Base-by-base conservation (phyloP, 2,113 vertebrate genomes). In the Acrocephalus kingi region DNA sequence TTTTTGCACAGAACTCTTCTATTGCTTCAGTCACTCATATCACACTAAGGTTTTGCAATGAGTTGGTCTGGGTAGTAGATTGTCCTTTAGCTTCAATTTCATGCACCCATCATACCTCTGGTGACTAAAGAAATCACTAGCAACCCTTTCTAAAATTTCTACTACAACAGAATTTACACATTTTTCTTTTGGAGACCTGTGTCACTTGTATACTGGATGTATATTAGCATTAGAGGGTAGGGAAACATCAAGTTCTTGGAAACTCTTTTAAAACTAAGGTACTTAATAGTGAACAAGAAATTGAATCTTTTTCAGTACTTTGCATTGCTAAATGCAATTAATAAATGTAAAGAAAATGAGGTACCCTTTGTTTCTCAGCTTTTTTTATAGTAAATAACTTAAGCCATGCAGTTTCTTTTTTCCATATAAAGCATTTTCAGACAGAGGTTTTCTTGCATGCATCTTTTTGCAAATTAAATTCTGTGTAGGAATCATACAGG, bases 21-120 rank as follows among this genome's bases (percentile, higher is more conserved):
- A 33, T 37, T 46, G 7, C 56, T 80, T 94, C 41, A 33, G 23
- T 66, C 2, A 0, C 3, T 2, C 2, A 0, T 48, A n/a, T 19
- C 49, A 24, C 49, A 11, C 15, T 24, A 30, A 52, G 5, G 21
- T 19, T 92, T 82, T 46, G 43, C 23, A 69, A 1, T 30, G 20
- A 28, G 18, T 54, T 79, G 10, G 11, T 72, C 62, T 54, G 15
- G 66, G 79, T 23, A 39, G 6, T 9, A 19, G 14, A 14, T 5
- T 15, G 27, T 71, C 15, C 31, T 64, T 82, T 51, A 81, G 25
- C 18, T 93, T 74, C 56, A 37, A 4, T 10, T 85, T 86, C 33
- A n/a, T 33, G 43, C 24, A 46, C 41, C 41, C 24, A 23, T 64
- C 17, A 25, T 49, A 33, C 10, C 37, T 62, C n/a, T 54, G 49